Evolutionary conservation across 92 coral and sea anemone species (phyloP), one percentile per base, ranked within the genome.

Genomic region (Metridium senile): DNA sequence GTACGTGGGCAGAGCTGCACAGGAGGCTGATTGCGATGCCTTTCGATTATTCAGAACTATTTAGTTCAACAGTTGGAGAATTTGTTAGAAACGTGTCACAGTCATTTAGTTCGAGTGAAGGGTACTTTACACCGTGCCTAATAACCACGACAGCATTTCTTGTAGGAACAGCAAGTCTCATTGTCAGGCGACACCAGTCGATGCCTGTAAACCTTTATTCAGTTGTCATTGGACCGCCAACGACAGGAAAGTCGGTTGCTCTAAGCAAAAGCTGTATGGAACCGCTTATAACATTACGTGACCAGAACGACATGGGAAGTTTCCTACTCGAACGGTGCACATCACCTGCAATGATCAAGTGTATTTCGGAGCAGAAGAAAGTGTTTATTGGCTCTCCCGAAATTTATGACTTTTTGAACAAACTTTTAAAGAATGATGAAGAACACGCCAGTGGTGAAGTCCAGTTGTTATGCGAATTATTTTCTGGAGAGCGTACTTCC

Each of bases 401-500:
- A 33, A 18, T 77, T 2, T 87, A 25, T 33, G 81, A 88, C 64
- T 43, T 87, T 21, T 51, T 86, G 39, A 81, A 86, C 74, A 86
- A 75, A 62, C 79, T 54, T 20, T 20, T 54, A 10, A 54, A 54
- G 23, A 3, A 6, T 2, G 59, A 54, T 54, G 59, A 54, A 67
- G 91, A 82, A 13, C 83, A 78, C 35, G 81, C 76, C 13, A 87
- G 84, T 27, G 81, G 81, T 26, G 92, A 83, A 23, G 86, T 76
- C 11, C 88, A 87, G 58, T 75, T 87, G 27, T 68, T 87, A 26
- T 83, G 88, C 58, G 85, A 83, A 56, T 71, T 83, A 17, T 87
- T 87, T 32, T 87, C 91, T 19, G 85, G 87, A 28, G 88, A 87
- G 49, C 84, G 91, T 29, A 72, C 62, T n/a, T 73, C 88, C 0